Conservation (phyloP, 2,797 vertebrate species). For the Myripristis jacobus region DNA sequence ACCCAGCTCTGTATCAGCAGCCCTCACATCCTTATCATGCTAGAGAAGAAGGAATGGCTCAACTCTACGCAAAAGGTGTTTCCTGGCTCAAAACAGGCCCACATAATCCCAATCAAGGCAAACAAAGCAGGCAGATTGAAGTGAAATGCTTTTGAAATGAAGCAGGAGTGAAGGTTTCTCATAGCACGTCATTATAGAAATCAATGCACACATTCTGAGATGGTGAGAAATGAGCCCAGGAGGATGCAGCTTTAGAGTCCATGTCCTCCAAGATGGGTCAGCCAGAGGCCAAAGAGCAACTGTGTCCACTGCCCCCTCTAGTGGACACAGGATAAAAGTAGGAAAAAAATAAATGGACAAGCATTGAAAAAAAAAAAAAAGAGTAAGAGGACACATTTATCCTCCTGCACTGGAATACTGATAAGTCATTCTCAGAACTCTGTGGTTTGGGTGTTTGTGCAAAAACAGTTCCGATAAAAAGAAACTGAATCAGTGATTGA, state of each 20-base stretch:
- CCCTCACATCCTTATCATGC: conserved; percentile 18
- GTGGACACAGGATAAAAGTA: conserved; percentile 48
- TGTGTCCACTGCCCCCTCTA: conserved; percentile 62
- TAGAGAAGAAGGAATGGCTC: conserved; percentile 15
- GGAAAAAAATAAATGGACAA: background rate
- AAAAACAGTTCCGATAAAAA: conserved; percentile 38
- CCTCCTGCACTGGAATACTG: conserved; percentile 18
- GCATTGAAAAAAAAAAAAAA: background rate
- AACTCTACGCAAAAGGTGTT: background rate
- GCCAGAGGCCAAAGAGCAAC: conserved; percentile 56
- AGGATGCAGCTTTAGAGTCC: background rate
- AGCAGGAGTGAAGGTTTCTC: background rate
- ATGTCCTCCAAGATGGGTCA: conserved; percentile 18
- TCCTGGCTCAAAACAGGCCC: conserved; percentile 17
- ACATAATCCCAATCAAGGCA: background rate
- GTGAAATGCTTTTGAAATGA: background rate
- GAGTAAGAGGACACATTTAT: background rate
- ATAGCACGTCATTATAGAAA: background rate
- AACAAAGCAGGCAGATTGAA: background rate
- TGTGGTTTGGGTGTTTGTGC: conserved; percentile 32
- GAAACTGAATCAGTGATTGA: conserved; percentile 45
- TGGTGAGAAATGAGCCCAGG: background rate
- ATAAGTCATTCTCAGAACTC: conserved; percentile 5
- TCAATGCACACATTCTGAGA: background rate
- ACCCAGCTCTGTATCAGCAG: conserved; percentile 44